Conservation (phyloP, 2,797 vertebrate genomes). For the Lophura swinhoii region DNA sequence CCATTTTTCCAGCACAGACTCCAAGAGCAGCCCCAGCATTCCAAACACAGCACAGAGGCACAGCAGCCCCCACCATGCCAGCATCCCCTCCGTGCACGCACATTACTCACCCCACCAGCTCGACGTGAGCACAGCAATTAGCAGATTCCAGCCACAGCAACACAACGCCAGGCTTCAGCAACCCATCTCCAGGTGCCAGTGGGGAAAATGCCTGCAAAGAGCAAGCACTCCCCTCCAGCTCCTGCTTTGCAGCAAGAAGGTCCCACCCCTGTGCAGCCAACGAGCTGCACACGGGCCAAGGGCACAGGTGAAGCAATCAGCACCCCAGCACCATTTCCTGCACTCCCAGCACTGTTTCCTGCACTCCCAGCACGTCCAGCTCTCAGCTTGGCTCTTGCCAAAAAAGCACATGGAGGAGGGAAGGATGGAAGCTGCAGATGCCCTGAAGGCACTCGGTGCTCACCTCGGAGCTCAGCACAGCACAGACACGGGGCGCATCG, state of each 20-base stretch:
- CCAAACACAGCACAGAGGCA: fast-evolving
- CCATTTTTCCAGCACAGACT: not conserved
- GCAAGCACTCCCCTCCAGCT: fast-evolving
- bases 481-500: not conserved
- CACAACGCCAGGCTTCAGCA: fast-evolving
- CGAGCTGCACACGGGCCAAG: not conserved
- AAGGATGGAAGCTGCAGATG: not conserved
- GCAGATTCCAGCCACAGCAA: fast-evolving
- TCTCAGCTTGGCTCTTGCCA: not conserved
- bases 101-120: not conserved
- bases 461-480: not conserved
- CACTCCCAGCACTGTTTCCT: not conserved
- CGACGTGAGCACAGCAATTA: fast-evolving
- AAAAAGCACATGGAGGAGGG: not conserved
- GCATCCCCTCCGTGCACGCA: fast-evolving
- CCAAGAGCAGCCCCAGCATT: not conserved
- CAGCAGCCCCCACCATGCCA: not conserved
- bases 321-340: not conserved
- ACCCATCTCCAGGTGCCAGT: fast-evolving
- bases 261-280: not conserved
- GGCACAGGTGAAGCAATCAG: not conserved
- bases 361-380: not conserved
- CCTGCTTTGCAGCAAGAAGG: fast-evolving
- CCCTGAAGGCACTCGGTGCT: not conserved
- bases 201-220: fast-evolving